Evolutionary conservation across 2,888 invertebrate genomes (phyloP), one percentile per base, ranked within the genome.

Genomic region (Physocephala rufipes): DNA sequence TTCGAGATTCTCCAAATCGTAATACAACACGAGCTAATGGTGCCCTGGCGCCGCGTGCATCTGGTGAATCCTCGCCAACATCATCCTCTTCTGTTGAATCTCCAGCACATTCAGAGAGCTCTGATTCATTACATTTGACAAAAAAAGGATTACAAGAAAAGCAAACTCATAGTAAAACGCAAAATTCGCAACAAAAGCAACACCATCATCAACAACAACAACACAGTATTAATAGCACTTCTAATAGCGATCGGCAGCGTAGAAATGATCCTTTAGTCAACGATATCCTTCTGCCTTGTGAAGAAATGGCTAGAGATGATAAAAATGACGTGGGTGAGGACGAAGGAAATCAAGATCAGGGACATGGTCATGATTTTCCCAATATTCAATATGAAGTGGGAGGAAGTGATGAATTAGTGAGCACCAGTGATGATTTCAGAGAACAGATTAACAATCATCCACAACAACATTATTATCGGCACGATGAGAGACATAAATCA

Each of bases 11-110:
- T 64, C 84, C 86, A 24, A 82, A 79, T 74, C 82, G 85, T 49
- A 76, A 64, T 5, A 67, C 75, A 9, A 36, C 36, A 30, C 80
- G 84, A 28, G 80, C 82, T 49, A 87, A 86, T 77, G 86, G 86
- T 67, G 84, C 85, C 3, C 76, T 86, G 73, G 86, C 86, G 65
- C 86, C 86, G 19, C 82, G 85, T 73, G 86, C 86, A 64, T 87
- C 86, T 51, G 86, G 86, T 43, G 86, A 86, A 77, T 86, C 86
- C 15, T 86, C 85, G 70, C 87, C 87, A 64, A 85, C 86, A 21
- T 86, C 86, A 12, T 86, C 86, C 12, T 86, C 86, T 28, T 85
- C 83, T 15, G 85, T 86, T 73, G 86, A 86, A 72, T 85, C 85
- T 13, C 83, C 84, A n/a, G 81, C 80, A 28, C 84, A 83, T 72